Conservation (phyloP, 2,888 invertebrate species). For the Heliconius aoede region DNA sequence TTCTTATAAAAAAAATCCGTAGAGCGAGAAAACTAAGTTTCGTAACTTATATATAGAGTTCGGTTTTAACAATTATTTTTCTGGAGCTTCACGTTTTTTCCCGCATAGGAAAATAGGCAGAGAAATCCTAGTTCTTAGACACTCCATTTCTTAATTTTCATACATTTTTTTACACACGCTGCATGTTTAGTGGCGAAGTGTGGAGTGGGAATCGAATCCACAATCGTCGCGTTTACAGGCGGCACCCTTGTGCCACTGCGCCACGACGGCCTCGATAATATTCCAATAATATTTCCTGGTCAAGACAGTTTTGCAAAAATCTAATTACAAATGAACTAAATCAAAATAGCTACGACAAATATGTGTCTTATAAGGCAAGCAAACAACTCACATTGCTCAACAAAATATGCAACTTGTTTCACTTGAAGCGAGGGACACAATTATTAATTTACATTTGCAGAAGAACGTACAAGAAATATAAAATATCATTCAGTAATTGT, state of each 20-base stretch:
- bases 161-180: too few species aligned
- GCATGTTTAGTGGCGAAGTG: too few species aligned
- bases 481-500: slow-evolving; percentile 49
- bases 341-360: not conserved
- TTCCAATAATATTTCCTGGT: too few species aligned
- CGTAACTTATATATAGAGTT: not conserved
- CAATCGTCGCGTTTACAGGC: too few species aligned
- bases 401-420: not conserved
- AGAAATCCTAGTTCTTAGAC: too few species aligned
- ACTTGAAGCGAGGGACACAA: slow-evolving; percentile 19
- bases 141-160: too few species aligned
- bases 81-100: not conserved
- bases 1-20: not conserved
- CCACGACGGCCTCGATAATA: too few species aligned
- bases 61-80: not conserved
- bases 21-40: not conserved
- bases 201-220: too few species aligned
- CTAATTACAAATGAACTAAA: not conserved
- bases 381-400: slow-evolving; percentile 13
- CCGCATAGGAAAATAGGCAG: too few species aligned
- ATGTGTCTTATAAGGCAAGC: not conserved
- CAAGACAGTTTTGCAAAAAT: too few species aligned
- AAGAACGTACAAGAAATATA: slow-evolving; percentile 32
- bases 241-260: too few species aligned
- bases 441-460: slow-evolving; percentile 29